Base-by-base conservation (phyloP, 2,797 vertebrate genomes). In the Enteromius treurensis region DNA sequence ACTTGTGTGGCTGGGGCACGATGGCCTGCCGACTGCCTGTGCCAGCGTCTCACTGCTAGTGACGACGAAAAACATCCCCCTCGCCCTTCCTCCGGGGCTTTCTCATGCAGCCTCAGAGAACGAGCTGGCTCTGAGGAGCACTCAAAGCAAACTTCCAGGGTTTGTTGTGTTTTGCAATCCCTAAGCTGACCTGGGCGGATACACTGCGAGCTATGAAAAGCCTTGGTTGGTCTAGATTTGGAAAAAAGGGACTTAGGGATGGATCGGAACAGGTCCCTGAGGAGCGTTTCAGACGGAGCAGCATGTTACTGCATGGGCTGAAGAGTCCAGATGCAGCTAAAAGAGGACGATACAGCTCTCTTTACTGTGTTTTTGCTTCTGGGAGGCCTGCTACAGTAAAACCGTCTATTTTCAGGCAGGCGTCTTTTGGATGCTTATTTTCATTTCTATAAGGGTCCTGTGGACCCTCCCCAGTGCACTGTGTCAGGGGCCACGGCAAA, bases 361-460 rank as follows among this genome's bases (percentile, higher is more conserved):
- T 67, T 83, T 68, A 14, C 13, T 55, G 70, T 88, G 81, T 87
- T 88, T 84, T 76, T 85, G 58, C 79, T 89, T 88, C 77, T 85
- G 81, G 82, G 87, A 83, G 86, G 88, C 83, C 82, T 49, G 51
- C 77, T 67, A 23, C 29, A 40, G 80, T 81, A 71, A 80, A 76
- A 47, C 68, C 4, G 10, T 75, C 53, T 42, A 40, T 37, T 62
- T 80, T 60, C 17, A 73, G 71, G 29, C 23, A n/a, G 29, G 60
- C 71, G 60, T 79, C 47, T 86, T 83, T 88, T 75, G 75, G 67
- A 75, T 40, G 67, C 17, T 53, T 86, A 69, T 87, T 87, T 84
- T 85, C 53, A 83, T 86, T 86, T 89, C 76, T 58, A 74, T 26
- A 64, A 32, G 15, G n/a, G 51, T 47, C 37, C 37, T 45, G 9